These are phyloP conservation scores for Cephus nigrinus DNA, from an alignment of 2,888 invertebrate genomes.

Conservation along the genomic window DNA sequence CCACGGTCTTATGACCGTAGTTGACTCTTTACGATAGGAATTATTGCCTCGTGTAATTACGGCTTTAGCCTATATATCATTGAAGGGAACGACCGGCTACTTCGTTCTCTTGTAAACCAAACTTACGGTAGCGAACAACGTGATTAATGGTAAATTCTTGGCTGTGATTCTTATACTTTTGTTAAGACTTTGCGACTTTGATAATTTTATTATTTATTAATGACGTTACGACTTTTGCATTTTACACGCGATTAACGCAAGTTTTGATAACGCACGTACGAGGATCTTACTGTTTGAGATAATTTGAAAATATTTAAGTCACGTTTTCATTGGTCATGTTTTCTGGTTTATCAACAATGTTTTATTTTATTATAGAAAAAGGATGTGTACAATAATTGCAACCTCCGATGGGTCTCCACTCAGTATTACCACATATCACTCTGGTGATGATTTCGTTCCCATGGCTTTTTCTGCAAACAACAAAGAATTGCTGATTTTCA, in stretches of 20 bases:
- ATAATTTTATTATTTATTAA: no score
- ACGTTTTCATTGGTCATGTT: conserved; percentile 11
- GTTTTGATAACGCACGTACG: no score
- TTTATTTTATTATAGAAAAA: conserved; percentile 10
- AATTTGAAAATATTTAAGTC: conserved; percentile 1
- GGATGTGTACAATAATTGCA: conserved; percentile 34
- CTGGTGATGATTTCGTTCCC: no score
- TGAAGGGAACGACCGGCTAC: not conserved
- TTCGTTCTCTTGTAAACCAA: not conserved
- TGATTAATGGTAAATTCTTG: no score
- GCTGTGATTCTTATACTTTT: no score
- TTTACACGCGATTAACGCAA: no score
- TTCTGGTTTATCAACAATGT: conserved; percentile 1
- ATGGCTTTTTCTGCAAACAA: no score
- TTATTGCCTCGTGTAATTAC: not conserved
- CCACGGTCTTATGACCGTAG: not conserved
- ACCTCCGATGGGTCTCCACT: conserved; percentile 63
- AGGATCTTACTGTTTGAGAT: conserved; percentile 18
- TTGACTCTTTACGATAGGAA: not conserved
- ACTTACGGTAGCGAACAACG: not conserved
- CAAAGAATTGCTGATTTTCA: no score
- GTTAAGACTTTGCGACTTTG: no score
- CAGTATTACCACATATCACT: conserved; percentile 13
- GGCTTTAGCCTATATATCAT: not conserved
- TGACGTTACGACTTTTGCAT: no score